These are phyloP conservation scores for Ifrita kowaldi DNA, from an alignment of 2,113 vertebrate species.

Conservation along the genomic window DNA sequence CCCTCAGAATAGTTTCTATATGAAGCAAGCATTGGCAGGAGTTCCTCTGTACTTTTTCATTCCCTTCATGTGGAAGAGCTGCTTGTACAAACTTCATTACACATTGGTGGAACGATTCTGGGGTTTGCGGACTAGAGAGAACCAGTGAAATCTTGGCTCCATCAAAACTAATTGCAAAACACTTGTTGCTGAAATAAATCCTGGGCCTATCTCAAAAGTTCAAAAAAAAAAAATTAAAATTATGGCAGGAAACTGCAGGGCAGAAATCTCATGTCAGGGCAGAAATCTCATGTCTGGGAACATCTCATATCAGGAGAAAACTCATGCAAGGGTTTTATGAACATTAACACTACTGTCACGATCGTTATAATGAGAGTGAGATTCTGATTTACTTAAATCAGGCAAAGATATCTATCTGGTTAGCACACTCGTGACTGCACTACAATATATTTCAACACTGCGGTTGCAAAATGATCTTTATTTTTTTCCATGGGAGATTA, in stretches of 20 bases:
- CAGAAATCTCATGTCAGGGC: neutral
- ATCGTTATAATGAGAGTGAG: neutral
- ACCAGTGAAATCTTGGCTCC: conserved; percentile 21
- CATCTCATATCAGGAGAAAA: neutral
- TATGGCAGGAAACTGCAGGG: neutral
- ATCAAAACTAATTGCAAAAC: conserved; percentile 37
- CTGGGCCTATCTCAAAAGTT: neutral
- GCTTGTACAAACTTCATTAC: neutral
- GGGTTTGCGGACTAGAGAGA: neutral
- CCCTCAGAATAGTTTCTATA: neutral
- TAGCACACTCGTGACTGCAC: neutral
- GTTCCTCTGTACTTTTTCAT: neutral
- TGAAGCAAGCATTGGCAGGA: conserved; percentile 21
- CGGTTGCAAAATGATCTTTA: conserved; percentile 34
- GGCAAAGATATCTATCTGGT: conserved; percentile 24
- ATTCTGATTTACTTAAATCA: conserved; percentile 1
- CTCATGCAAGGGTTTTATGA: neutral
- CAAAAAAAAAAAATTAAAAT: neutral
- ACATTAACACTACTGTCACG: neutral
- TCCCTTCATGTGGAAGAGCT: neutral
- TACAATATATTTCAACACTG: conserved; percentile 26
- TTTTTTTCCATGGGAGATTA: conserved; percentile 43
- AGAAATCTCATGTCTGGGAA: neutral
- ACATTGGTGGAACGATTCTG: neutral
- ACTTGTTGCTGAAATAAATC: conserved; percentile 1